phyloP scores from a whole-genome alignment of 2,888 invertebrate species.

The Litoditis marina region DNA sequence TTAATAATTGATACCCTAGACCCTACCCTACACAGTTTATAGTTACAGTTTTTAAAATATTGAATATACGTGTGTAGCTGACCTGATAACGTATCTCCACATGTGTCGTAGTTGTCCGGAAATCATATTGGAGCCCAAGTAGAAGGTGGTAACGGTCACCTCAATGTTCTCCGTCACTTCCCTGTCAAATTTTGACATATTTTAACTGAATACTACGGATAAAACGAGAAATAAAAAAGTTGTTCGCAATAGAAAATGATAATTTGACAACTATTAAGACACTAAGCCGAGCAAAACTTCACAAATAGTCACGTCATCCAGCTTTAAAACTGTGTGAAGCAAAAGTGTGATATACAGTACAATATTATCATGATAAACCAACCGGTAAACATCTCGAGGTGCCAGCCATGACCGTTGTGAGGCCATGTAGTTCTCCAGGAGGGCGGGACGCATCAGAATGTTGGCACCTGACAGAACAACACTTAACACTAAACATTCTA shows the following conservation, averaged over 20 bases:
- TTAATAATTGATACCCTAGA: too few species aligned
- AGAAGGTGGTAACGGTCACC: conserved; percentile 90
- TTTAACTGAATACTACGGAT: too few species aligned
- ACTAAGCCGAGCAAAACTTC: too few species aligned
- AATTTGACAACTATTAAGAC: too few species aligned
- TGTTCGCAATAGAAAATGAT: too few species aligned
- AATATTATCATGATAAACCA: background rate
- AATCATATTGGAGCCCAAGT: conserved; percentile 76
- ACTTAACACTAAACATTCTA: background rate
- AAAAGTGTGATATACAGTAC: conserved; percentile 5
- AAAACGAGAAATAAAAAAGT: too few species aligned
- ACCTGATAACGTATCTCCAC: conserved; percentile 95
- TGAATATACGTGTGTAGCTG: too few species aligned
- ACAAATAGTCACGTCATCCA: too few species aligned
- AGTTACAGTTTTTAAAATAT: too few species aligned
- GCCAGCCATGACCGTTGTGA: conserved; percentile 42
- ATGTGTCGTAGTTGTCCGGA: conserved; percentile 57
- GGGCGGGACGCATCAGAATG: conserved; percentile 34
- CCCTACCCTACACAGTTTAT: too few species aligned
- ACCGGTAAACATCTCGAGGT: conserved; percentile 40
- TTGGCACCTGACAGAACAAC: conserved; percentile 4
- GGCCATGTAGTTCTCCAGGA: conserved; percentile 36
- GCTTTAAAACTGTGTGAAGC: too few species aligned
- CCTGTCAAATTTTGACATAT: conserved; percentile 83
- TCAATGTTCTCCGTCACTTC: conserved; percentile 93